Base-by-base conservation (phyloP, 2,797 vertebrate genomes). In the Botia almorhae region DNA sequence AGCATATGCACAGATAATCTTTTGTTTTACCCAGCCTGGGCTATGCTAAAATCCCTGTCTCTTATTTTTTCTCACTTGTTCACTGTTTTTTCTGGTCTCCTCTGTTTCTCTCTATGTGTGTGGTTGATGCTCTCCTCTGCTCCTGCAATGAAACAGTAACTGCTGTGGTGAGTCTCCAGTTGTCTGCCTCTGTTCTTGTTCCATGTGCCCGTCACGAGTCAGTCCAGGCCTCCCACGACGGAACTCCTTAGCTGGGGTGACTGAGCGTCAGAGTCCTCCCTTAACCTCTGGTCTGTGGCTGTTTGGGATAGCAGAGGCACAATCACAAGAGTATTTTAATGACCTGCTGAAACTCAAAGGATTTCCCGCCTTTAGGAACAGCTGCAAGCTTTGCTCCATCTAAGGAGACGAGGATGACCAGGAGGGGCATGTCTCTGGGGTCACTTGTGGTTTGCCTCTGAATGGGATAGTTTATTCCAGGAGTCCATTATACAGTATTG, bases 161-260 rank as follows among this genome's bases (percentile, higher is more conserved):
- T 5, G 21, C 82, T 76, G 82, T 7, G 85, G 80, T 84, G 17
- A 78, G 74, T 61, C 78, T 72, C 78, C 21, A 74, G 67, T 84
- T 82, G 80, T 83, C 86, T 64, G 63, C 76, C 61, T 64, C 53
- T 48, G 55, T 69, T 75, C 56, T 4, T 65, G n/a, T 83, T 60
- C 39, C 48, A 86, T 76, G 86, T 84, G 85, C 77, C 76, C 81
- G 65, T 72, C 74, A 76, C 23, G 73, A 14, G 2, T 82, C 76
- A 78, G 67, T 56, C 76, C 53, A 50, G 73, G 69, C 78, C 76
- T 87, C 89, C 89, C 90, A 91, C 87, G 86, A 88, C 79, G 53
- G 77, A 82, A 81, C 81, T 86, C 78, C 53, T 56, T 88, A 17
- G 14, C 33, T 55, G 26, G 26, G 69, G 12, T 48, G 51, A 51